Evolutionary conservation across 1,140 invertebrate genomes (phyloP).

Genomic region (Acromyrmex heyeri): DNA sequence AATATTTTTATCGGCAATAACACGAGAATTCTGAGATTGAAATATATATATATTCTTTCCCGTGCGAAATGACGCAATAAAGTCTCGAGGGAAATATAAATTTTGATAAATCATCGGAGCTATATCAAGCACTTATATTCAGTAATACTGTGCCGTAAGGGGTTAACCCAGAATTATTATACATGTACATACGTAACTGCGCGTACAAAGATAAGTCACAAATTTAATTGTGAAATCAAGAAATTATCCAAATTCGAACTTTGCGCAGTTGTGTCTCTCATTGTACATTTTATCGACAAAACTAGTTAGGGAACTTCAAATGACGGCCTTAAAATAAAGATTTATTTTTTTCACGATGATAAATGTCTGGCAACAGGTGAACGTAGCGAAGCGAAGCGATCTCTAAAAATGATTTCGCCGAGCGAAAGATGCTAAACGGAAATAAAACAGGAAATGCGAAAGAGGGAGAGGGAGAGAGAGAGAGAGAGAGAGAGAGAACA

Average conservation of each 20-base stretch:
- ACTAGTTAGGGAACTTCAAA: constrained; percentile 68
- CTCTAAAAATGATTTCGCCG: not conserved
- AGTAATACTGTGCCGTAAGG: constrained; percentile 27
- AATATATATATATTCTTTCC: not conserved
- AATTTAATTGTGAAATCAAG: constrained; percentile 21
- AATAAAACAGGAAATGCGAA: constrained; percentile 37
- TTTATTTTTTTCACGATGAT: constrained; percentile 73
- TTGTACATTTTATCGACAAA: constrained; percentile 66
- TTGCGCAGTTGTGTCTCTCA: constrained; percentile 68
- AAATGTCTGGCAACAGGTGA: constrained; percentile 42
- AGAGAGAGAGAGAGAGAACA: constrained; percentile 27
- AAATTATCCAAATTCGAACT: constrained; percentile 57
- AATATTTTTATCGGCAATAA: constrained; percentile 49
- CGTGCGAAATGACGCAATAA: not conserved
- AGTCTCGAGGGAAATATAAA: constrained; percentile 38
- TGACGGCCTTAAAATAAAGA: constrained; percentile 76
- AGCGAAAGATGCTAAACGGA: constrained; percentile 34
- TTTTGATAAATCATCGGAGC: not conserved
- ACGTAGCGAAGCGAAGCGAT: not conserved
- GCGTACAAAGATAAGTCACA: constrained; percentile 4
- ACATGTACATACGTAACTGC: constrained; percentile 24
- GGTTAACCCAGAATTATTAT: constrained; percentile 49
- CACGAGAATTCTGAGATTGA: constrained; percentile 1
- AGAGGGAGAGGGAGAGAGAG: not conserved
- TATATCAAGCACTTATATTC: not conserved